Base-by-base conservation (phyloP, 1,140 invertebrate genomes). In the Bombus pyrosoma region DNA sequence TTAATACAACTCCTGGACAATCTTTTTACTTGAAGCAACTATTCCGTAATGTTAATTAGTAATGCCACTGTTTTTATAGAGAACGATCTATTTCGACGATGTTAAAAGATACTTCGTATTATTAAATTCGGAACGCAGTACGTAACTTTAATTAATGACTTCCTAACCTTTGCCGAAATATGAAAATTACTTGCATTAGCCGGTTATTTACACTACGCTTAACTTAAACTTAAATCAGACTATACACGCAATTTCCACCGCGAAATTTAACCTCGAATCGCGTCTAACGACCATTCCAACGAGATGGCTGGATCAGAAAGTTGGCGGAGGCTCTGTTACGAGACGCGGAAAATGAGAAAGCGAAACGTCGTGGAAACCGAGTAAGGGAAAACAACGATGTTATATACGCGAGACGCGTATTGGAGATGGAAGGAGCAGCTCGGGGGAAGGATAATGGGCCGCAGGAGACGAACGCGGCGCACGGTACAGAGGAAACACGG, bases 261-360 rank as follows among this genome's bases (percentile, higher is more conserved):
- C 2, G n/a, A 3, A 22, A 41, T 28, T 72, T 62, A 25, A 3
- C 32, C 32, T 10, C 8, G 18, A 32, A 32, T 41, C 53, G 13
- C 57, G 13, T 39, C 57, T 37, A 62, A 77, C 37, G 37, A 64
- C 53, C 13, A 41, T 77, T 62, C 25, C 57, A 2, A 22, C 75
- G 28, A 37, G 9, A 37, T 75, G 10, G 57, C 28, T 32, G 75
- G 28, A 57, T 39, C 57, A 8, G 1, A 57, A 77, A 62, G 28
- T 15, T 22, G 32, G 28, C 6, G 4, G 28, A 10, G 9, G 1
- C 25, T 0, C 18, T 43, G 13, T 57, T 64, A 59, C 15, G 59
- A 62, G 68, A 53, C 22, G 66, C 9, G 41, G 59, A 62, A 88
- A 86, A 87, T 83, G 77, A 87, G 82, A 88, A 68, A 72, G 34